Evolutionary conservation across 2,113 vertebrate genomes (phyloP).

Genomic region (Gambusia affinis): DNA sequence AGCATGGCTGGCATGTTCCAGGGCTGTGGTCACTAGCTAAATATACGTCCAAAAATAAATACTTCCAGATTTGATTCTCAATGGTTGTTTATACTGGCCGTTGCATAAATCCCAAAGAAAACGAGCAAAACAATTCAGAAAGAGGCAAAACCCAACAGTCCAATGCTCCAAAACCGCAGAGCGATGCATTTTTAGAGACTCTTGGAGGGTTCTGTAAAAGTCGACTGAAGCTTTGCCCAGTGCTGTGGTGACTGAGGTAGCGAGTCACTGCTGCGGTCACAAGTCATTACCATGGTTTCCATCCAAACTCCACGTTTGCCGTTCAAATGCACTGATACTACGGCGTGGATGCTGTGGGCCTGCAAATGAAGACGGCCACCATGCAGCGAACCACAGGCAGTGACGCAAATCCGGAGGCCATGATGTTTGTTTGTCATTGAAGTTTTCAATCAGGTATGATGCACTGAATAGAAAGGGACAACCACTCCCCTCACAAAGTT

Average conservation of each 20-base stretch:
- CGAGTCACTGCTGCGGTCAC: slow-evolving; percentile 68
- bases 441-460: slow-evolving; percentile 53
- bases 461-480: neutral
- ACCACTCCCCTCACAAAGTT: slow-evolving; percentile 20
- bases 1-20: slow-evolving; percentile 78
- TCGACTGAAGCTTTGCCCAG: slow-evolving; percentile 56
- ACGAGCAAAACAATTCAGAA: slow-evolving; percentile 34
- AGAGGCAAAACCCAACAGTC: slow-evolving; percentile 14
- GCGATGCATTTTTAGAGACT: slow-evolving; percentile 50
- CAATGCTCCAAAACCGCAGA: slow-evolving; percentile 22
- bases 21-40: slow-evolving; percentile 72
- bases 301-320: slow-evolving; percentile 55
- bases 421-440: slow-evolving; percentile 40
- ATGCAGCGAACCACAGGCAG: slow-evolving; percentile 55
- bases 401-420: slow-evolving; percentile 62
- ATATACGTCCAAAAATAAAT: slow-evolving; percentile 80
- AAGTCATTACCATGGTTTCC: slow-evolving; percentile 75
- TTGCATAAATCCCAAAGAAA: slow-evolving; percentile 48
- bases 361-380: slow-evolving; percentile 40
- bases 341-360: slow-evolving; percentile 66
- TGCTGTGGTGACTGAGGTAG: slow-evolving; percentile 62
- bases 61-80: slow-evolving; percentile 73
- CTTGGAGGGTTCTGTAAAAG: slow-evolving; percentile 57
- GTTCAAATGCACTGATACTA: slow-evolving; percentile 55
- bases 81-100: slow-evolving; percentile 64